A percentile compares a stretch with the other conserved stretches of the same genome.
Conservation (phyloP, 1,140 invertebrate genomes). For the Drosophila carrolli region DNA sequence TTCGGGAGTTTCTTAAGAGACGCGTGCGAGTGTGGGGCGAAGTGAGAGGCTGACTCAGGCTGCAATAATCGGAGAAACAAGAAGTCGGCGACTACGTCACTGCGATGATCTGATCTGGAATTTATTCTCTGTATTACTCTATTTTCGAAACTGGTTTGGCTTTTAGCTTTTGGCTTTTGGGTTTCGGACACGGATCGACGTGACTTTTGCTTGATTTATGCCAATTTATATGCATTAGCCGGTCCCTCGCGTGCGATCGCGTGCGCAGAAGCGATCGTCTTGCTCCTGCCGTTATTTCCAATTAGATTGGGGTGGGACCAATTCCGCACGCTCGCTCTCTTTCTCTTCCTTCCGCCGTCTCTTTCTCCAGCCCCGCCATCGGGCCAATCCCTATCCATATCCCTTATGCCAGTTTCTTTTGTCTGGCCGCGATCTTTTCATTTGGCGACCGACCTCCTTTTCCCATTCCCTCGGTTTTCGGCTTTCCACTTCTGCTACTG, state of each 20-base stretch:
- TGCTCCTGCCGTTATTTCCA: constrained; percentile 52
- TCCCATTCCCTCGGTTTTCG: constrained; percentile 30
- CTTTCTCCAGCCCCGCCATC: neutral
- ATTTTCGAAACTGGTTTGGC: constrained; percentile 32
- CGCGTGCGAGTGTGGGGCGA: no score
- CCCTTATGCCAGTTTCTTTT: neutral
- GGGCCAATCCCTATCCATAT: constrained; percentile 61
- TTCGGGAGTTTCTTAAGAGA: constrained; percentile 26
- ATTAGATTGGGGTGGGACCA: constrained; percentile 62
- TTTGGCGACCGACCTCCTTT: constrained; percentile 67
- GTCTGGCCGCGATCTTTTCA: constrained; percentile 22
- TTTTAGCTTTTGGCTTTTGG: constrained; percentile 10
- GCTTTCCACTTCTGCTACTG: constrained; percentile 22
- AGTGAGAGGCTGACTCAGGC: constrained; percentile 32
- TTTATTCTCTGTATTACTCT: constrained; percentile 3
- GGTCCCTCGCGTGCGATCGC: constrained; percentile 53
- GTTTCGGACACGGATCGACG: constrained; percentile 24
- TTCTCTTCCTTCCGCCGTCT: neutral
- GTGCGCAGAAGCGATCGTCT: constrained; percentile 45
- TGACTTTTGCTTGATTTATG: constrained; percentile 50
- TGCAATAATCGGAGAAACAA: constrained; percentile 4
- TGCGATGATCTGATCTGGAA: constrained; percentile 49
- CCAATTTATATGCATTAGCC: constrained; percentile 50
- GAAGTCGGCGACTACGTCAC: constrained; percentile 25
- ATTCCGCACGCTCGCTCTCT: constrained; percentile 5